Percentiles rank a stretch among this genome's conserved stretches.
phyloP scores from a whole-genome alignment of 2,888 invertebrate species.

The Myathropa florea region DNA sequence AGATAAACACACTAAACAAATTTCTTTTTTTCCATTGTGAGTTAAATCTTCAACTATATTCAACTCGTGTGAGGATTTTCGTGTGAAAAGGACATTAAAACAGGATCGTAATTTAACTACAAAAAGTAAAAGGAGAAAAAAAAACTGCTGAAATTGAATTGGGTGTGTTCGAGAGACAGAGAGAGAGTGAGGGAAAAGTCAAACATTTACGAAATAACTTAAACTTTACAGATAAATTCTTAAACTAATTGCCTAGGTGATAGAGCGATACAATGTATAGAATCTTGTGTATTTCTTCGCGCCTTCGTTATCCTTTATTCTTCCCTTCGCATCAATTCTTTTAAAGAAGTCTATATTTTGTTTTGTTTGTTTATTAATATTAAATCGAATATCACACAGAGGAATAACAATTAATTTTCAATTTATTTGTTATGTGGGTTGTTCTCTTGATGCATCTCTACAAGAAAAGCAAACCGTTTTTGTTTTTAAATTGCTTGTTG shows the following conservation, averaged over 20 bases:
- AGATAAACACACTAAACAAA: background rate
- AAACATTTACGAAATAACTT: constrained; percentile 18
- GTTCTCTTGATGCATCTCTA: background rate
- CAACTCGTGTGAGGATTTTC: background rate
- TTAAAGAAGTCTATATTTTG: constrained; percentile 58
- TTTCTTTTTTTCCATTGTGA: background rate
- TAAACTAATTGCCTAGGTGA: constrained; percentile 47
- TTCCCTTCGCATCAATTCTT: constrained; percentile 41
- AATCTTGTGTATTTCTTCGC: constrained; percentile 26
- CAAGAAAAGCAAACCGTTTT: constrained; percentile 3
- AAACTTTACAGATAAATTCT: constrained; percentile 10
- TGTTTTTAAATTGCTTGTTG: background rate
- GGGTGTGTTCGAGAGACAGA: constrained; percentile 8
- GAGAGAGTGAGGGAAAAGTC: background rate
- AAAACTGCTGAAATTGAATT: background rate
- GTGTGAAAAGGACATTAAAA: background rate
- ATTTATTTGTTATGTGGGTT: constrained; percentile 22
- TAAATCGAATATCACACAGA: constrained; percentile 74
- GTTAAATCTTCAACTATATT: background rate
- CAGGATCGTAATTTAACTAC: background rate
- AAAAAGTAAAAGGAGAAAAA: background rate
- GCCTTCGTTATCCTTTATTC: constrained; percentile 36
- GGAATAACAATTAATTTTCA: constrained; percentile 71
- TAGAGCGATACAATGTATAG: constrained; percentile 45
- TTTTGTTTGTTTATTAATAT: constrained; percentile 48